Percentiles rank a stretch among this genome's conserved stretches.
Evolutionary conservation across 2,797 vertebrate genomes (phyloP).

Genomic region (Poecilia picta): DNA sequence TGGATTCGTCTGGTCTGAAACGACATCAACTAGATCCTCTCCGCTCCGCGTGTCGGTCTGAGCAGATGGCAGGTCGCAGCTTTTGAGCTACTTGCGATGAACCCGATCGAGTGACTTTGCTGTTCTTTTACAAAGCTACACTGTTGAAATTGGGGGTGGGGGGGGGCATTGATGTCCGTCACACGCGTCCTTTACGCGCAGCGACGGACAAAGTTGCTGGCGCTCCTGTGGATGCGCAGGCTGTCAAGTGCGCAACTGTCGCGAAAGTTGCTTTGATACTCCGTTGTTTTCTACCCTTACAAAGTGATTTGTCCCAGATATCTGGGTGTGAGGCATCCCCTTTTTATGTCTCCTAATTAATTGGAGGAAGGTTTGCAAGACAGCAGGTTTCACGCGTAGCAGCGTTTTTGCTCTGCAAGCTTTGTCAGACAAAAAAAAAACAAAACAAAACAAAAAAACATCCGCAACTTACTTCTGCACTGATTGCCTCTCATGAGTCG

Average conservation of each 20-base stretch:
- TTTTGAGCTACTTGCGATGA: slow-evolving; percentile 1
- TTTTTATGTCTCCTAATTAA: neutral
- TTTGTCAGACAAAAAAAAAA: slow-evolving; percentile 7
- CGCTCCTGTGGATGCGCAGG: slow-evolving; percentile 35
- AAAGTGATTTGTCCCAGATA: neutral
- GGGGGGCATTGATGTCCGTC: slow-evolving; percentile 53
- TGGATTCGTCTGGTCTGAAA: neutral
- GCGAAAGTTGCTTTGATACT: slow-evolving; percentile 48
- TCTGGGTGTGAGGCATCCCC: neutral
- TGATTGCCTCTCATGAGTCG: slow-evolving; percentile 3
- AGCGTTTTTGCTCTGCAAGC: neutral
- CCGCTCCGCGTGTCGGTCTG: neutral
- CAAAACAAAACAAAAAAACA: no score
- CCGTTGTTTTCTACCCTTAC: neutral
- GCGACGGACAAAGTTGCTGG: slow-evolving; percentile 34
- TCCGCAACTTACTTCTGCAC: slow-evolving; percentile 19
- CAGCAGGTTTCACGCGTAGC: neutral
- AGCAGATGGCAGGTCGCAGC: slow-evolving; percentile 16
- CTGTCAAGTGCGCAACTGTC: slow-evolving; percentile 35
- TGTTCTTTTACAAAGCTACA: slow-evolving; percentile 63
- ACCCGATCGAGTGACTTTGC: slow-evolving; percentile 2
- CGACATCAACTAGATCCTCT: neutral
- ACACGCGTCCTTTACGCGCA: slow-evolving; percentile 57
- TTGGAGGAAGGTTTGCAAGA: neutral
- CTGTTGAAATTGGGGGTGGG: slow-evolving; percentile 59